Percentiles rank a stretch among this genome's conserved stretches.
phyloP scores from a whole-genome alignment of 2,797 vertebrate species.

The Micropoecilia bifurca region DNA sequence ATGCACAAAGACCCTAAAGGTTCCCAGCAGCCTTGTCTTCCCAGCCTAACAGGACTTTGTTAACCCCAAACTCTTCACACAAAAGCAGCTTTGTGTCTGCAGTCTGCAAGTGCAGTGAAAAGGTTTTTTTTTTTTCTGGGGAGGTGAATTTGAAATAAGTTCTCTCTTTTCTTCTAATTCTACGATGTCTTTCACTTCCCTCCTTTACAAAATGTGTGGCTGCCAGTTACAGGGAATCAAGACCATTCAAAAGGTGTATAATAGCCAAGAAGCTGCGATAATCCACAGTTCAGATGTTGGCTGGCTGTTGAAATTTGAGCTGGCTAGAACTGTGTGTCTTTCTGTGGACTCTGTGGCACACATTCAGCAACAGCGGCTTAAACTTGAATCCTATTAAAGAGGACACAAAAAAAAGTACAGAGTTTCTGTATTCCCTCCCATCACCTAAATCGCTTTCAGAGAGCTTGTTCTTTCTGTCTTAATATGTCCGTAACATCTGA shows the following conservation, averaged over 20 bases:
- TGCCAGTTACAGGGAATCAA: slow-evolving; percentile 69
- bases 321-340: slow-evolving; percentile 55
- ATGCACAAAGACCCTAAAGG: slow-evolving; percentile 29
- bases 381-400: slow-evolving; percentile 64
- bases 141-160: slow-evolving; percentile 80
- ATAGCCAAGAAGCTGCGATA: slow-evolving; percentile 76
- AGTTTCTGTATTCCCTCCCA: slow-evolving; percentile 7
- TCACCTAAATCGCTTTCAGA: slow-evolving; percentile 4
- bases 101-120: slow-evolving; percentile 66
- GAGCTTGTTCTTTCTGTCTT: slow-evolving; percentile 13
- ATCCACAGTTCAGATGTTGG: slow-evolving; percentile 70
- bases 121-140: slow-evolving; percentile 51
- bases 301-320: slow-evolving; percentile 66
- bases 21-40: slow-evolving; percentile 59
- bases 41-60: slow-evolving; percentile 69
- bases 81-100: slow-evolving; percentile 79
- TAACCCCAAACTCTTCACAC: slow-evolving; percentile 75
- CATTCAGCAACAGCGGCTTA: slow-evolving; percentile 64
- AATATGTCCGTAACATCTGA: slow-evolving; percentile 35
- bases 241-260: slow-evolving; percentile 68
- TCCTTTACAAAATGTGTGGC: slow-evolving; percentile 71
- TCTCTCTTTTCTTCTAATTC: slow-evolving; percentile 65
- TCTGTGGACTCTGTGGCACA: slow-evolving; percentile 41
- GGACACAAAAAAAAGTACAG: slow-evolving; percentile 1
- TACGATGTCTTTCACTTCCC: slow-evolving; percentile 71